Conservation (phyloP, 2,113 vertebrate species). For the Stomatorhinus ivindoensis region DNA sequence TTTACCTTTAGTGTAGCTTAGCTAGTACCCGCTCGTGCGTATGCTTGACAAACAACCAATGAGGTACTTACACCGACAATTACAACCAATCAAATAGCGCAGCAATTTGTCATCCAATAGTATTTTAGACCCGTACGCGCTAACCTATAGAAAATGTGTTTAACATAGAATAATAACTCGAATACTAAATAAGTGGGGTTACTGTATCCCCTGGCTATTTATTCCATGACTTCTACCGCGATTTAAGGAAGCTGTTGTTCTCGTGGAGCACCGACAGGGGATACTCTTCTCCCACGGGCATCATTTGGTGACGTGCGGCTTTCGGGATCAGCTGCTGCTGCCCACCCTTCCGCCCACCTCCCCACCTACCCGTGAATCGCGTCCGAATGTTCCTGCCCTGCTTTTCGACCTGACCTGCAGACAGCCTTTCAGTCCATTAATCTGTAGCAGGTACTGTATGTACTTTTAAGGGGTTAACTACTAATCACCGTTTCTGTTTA, state of each 20-base stretch:
- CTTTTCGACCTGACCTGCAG: neutral
- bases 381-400: constrained; percentile 6
- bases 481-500: neutral
- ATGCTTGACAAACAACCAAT: neutral
- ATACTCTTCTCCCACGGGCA: constrained; percentile 30
- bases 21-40: neutral
- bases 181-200: neutral
- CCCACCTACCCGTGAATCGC: constrained; percentile 36
- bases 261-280: constrained; percentile 43
- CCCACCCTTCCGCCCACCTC: constrained; percentile 31
- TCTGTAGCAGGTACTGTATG: neutral
- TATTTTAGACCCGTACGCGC: neutral
- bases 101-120: neutral
- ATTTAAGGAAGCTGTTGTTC: constrained; percentile 9
- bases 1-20: neutral
- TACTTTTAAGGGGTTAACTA: neutral
- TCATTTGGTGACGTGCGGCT: constrained; percentile 56
- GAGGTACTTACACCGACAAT: neutral
- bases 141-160: neutral
- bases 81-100: constrained; percentile 6
- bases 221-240: neutral
- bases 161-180: neutral
- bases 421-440: neutral
- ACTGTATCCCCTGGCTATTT: neutral
- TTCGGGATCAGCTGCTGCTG: constrained; percentile 33